These are phyloP conservation scores for Epistrophella euchroma DNA, from an alignment of 2,888 invertebrate genomes.

Conservation along the genomic window DNA sequence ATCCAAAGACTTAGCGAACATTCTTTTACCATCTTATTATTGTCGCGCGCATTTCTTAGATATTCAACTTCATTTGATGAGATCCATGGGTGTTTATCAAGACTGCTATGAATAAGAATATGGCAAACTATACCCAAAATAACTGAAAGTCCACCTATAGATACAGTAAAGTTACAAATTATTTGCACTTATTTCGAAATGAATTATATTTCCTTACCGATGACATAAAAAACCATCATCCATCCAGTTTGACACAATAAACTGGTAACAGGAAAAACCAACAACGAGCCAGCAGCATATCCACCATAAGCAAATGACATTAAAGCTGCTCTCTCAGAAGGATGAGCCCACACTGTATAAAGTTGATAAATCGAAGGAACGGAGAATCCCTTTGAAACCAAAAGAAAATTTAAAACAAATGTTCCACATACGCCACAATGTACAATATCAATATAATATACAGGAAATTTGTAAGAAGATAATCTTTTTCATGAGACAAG, in stretches of 20 bases:
- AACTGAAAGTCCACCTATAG: slow-evolving; percentile 78
- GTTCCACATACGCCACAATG: slow-evolving; percentile 19
- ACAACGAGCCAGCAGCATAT: slow-evolving; percentile 83
- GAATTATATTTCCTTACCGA: slow-evolving; percentile 81
- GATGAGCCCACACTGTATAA: slow-evolving; percentile 83
- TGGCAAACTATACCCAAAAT: slow-evolving; percentile 78
- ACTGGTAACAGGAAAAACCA: slow-evolving; percentile 86
- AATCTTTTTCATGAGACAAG: not conserved
- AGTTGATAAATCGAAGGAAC: slow-evolving; percentile 82
- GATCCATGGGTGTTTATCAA: slow-evolving; percentile 85
- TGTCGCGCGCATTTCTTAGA: slow-evolving; percentile 76
- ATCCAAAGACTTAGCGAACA: not conserved
- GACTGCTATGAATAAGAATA: slow-evolving; percentile 84
- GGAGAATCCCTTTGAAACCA: slow-evolving; percentile 80
- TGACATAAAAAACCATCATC: slow-evolving; percentile 86
- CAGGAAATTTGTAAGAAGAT: not conserved
- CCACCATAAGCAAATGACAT: slow-evolving; percentile 84
- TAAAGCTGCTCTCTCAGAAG: slow-evolving; percentile 82
- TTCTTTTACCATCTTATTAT: slow-evolving; percentile 76
- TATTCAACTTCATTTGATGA: slow-evolving; percentile 82
- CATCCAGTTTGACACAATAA: slow-evolving; percentile 86
- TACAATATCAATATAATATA: too few species aligned
- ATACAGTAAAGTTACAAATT: not conserved
- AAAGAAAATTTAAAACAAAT: not conserved
- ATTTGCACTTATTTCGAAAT: not conserved